Percentiles rank a stretch among this genome's conserved stretches.
phyloP scores from a whole-genome alignment of 2,888 invertebrate species.

The Crepidodera aurea region DNA sequence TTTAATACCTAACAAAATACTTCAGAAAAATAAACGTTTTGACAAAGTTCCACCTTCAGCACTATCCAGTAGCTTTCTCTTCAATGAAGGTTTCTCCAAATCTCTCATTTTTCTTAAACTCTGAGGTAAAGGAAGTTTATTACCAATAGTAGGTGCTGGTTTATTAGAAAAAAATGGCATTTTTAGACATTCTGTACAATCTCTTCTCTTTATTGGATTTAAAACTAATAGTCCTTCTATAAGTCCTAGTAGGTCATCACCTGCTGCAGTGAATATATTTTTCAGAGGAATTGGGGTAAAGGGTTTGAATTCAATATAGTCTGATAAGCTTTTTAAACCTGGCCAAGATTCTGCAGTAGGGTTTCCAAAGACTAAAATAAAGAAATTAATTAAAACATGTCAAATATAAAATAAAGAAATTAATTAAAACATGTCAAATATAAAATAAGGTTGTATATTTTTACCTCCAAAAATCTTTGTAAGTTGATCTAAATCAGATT shows the following conservation, averaged over 20 bases:
- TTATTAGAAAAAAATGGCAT: conserved; percentile 92
- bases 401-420: background rate
- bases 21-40: conserved; percentile 72
- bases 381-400: background rate
- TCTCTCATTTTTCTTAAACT: conserved; percentile 68
- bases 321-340: conserved; percentile 79
- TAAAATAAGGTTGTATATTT: background rate
- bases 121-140: conserved; percentile 83
- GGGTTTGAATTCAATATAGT: conserved; percentile 91
- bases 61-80: conserved; percentile 78
- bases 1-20: conserved; percentile 33
- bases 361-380: conserved; percentile 79
- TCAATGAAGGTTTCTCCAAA: conserved; percentile 73
- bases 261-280: conserved; percentile 95
- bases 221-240: conserved; percentile 79
- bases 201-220: conserved; percentile 83
- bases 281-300: conserved; percentile 85
- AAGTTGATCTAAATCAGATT: conserved; percentile 96
- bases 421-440: background rate
- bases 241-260: conserved; percentile 87
- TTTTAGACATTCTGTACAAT: conserved; percentile 83
- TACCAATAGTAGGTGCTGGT: conserved; percentile 85
- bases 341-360: conserved; percentile 95
- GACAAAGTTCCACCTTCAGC: conserved; percentile 74
- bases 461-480: conserved; percentile 85